Evolutionary conservation across 2,113 vertebrate genomes (phyloP).

Genomic region (Chionomys nivalis): DNA sequence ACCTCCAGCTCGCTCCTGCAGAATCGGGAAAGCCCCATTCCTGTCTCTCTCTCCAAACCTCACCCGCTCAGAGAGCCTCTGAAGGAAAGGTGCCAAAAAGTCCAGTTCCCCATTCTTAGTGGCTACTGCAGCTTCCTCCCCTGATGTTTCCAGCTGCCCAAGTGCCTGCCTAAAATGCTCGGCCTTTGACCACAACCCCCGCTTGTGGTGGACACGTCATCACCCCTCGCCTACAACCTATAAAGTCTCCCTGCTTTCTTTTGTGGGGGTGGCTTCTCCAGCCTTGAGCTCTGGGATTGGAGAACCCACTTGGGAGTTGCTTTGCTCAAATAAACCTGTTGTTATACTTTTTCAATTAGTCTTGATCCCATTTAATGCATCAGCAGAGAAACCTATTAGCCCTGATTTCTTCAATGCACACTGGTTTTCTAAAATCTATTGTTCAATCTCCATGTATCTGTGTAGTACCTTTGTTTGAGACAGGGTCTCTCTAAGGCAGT

Average conservation of each 20-base stretch:
- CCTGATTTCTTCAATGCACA: neutral
- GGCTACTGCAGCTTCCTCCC: neutral
- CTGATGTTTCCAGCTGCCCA: neutral
- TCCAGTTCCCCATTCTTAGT: no score
- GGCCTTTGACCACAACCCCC: neutral
- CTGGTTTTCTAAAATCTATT: neutral
- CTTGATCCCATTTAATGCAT: neutral
- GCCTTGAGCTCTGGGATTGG: neutral
- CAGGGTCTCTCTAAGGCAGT: neutral
- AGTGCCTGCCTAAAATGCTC: neutral
- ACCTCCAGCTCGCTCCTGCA: no score
- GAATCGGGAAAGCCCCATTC: neutral
- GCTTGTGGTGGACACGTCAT: neutral
- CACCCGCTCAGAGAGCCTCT: neutral
- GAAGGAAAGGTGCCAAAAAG: neutral
- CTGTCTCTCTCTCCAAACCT: no score
- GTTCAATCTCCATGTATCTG: neutral
- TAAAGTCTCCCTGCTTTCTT: neutral
- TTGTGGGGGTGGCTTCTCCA: neutral
- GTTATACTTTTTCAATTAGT: neutral
- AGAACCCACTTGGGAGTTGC: neutral
- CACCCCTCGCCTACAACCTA: neutral
- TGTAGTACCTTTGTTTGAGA: neutral
- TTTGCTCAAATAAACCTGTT: neutral
- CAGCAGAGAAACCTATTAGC: neutral